Conservation (phyloP, 1,140 invertebrate genomes). For the Drosophila littoralis region DNA sequence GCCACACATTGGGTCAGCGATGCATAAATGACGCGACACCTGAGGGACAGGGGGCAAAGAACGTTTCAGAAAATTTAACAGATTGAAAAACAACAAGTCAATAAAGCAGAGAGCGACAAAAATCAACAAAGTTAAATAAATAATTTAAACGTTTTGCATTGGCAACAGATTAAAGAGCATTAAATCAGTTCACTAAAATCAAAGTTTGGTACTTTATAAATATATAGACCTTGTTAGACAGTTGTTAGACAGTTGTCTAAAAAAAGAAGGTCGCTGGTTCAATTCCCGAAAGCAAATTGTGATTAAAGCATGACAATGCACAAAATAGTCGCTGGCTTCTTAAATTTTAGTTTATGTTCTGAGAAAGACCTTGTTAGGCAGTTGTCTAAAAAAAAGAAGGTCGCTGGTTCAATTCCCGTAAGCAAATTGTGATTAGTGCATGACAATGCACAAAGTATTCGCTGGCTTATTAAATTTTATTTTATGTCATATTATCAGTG, state of each 20-base stretch:
- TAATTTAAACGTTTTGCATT: background rate
- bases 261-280: too few species aligned
- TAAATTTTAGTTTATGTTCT: too few species aligned
- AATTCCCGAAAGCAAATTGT: too few species aligned
- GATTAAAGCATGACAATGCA: too few species aligned
- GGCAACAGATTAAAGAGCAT: background rate
- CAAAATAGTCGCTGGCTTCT: too few species aligned
- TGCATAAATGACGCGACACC: slow-evolving; percentile 61
- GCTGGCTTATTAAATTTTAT: too few species aligned
- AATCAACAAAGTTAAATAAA: background rate
- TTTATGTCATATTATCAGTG: too few species aligned
- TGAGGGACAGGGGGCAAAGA: slow-evolving; percentile 28
- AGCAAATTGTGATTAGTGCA: too few species aligned
- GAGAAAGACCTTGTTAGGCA: background rate
- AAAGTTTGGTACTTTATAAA: background rate
- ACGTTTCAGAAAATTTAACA: slow-evolving; percentile 55
- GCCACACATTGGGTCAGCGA: slow-evolving; percentile 50
- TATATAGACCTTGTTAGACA: background rate
- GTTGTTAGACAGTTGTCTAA: too few species aligned
- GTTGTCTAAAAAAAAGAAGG: too few species aligned
- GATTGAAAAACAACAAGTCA: slow-evolving; percentile 54
- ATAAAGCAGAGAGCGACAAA: slow-evolving; percentile 43
- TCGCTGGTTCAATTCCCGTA: too few species aligned
- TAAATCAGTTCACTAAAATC: background rate
- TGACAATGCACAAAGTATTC: too few species aligned